Evolutionary conservation across 2,888 invertebrate genomes (phyloP), one percentile per base, ranked within the genome.

Genomic region (Hydropsyche betteni): DNA sequence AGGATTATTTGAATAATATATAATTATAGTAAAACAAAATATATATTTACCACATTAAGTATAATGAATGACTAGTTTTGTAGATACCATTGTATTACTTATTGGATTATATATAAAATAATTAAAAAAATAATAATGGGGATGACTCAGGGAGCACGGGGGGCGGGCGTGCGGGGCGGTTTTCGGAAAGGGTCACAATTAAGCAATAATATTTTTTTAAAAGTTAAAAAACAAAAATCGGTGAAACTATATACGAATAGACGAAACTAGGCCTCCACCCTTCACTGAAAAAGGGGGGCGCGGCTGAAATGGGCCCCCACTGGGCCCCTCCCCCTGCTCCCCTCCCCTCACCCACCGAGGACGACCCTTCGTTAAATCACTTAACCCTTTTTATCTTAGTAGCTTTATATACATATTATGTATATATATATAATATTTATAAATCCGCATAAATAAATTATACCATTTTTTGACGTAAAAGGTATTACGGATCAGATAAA

Each of bases 161-260:
- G 16, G 76, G 64, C 7, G 75, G 69, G 7, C 51, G 5, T 12
- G 24, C 68, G 77, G 74, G 77, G 71, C 58, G 74, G 34, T 75
- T 58, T 55, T 55, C 16, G 58, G 73, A 44, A 68, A 69, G 74
- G 74, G 55, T 55, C 68, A 55, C 69, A 69, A 69, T 55, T 79
- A 76, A 79, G 79, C 79, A 79, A 79, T 79, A 79, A 76, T 76
- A 72, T 77, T 76, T 77, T 77, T 77, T 77, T 76, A 77, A 74
- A 58, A 69, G 24, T 51, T 38, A 69, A 69, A 69, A 50, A 69
- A 72, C 24, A n/a, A 24, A 44, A 44, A 44, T 6, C 44, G 44
- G 44, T 44, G 44, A 44, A 44, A 10, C 44, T 44, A 44, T 10
- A 10, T 8, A 44, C 10, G 68, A 68, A 44, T 44, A 44, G 44